A percentile compares a stretch with the other conserved stretches of the same genome.
Evolutionary conservation across 2,113 vertebrate species (phyloP).

Genomic region (Pongo abelii): DNA sequence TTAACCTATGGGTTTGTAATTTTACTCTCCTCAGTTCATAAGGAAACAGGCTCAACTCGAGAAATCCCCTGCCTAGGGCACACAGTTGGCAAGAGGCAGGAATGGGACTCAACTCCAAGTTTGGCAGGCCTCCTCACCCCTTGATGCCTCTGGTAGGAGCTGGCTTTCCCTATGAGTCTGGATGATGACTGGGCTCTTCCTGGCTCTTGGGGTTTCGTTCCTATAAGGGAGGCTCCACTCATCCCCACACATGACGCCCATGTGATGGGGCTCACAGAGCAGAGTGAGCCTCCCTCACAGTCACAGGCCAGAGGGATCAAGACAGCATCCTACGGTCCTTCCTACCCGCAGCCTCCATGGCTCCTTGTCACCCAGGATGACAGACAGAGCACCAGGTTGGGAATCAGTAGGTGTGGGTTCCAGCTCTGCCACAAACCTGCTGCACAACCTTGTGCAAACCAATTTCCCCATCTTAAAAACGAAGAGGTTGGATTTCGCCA

Average conservation of each 20-base stretch:
- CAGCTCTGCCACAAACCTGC: background rate
- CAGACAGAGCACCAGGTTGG: background rate
- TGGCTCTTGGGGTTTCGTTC: background rate
- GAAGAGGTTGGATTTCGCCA: too few species aligned
- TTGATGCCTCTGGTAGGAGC: background rate
- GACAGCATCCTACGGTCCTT: background rate
- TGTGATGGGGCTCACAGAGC: rapidly evolving
- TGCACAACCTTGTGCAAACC: background rate
- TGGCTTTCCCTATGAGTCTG: background rate
- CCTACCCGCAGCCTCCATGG: background rate
- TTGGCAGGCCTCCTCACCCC: background rate
- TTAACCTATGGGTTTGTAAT: background rate
- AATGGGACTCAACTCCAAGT: background rate
- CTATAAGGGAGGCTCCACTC: rapidly evolving
- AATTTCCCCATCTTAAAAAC: background rate
- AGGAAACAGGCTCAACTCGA: background rate
- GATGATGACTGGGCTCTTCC: background rate
- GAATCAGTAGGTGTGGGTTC: background rate
- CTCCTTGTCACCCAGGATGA: background rate
- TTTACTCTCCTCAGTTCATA: background rate
- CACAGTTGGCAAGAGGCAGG: background rate
- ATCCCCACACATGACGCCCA: rapidly evolving
- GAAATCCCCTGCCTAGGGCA: background rate
- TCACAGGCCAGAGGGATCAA: background rate
- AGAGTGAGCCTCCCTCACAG: background rate